These are phyloP conservation scores for Willowsia nigromaculata DNA, from an alignment of 2,888 invertebrate genomes.

Conservation along the genomic window DNA sequence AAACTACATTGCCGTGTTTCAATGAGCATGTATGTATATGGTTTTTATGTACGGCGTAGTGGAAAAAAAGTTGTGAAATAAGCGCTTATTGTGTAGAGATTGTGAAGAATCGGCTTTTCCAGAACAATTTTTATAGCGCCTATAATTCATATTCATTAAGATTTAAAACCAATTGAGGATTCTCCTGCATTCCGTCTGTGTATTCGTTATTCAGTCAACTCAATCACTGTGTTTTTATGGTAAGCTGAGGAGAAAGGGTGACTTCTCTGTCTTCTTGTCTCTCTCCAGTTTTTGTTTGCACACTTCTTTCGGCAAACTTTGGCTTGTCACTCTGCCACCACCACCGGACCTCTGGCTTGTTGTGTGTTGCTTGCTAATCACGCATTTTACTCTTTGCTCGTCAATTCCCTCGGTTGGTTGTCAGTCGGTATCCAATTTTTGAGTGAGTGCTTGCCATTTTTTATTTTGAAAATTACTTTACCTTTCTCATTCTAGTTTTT, in stretches of 20 bases:
- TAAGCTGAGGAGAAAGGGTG: background rate
- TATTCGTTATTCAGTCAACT: background rate
- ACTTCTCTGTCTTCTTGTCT: background rate
- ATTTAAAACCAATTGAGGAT: background rate
- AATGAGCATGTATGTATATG: too few species aligned
- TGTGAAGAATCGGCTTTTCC: conserved; percentile 50
- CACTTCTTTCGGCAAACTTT: background rate
- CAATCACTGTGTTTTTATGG: conserved; percentile 3
- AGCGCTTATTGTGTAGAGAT: background rate
- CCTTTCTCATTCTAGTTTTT: too few species aligned
- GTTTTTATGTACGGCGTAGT: background rate
- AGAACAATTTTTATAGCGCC: conserved; percentile 36
- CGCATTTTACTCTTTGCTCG: too few species aligned
- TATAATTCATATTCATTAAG: background rate
- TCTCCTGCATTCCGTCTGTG: background rate
- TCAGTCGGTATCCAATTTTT: too few species aligned
- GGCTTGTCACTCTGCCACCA: background rate
- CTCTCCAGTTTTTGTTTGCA: background rate
- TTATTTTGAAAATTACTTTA: too few species aligned
- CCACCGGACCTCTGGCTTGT: too few species aligned
- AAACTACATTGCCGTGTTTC: too few species aligned
- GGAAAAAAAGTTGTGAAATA: conserved; percentile 1
- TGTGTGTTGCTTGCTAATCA: too few species aligned
- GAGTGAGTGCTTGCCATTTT: too few species aligned
- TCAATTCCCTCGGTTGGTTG: too few species aligned